Evolutionary conservation across 2,113 vertebrate genomes (phyloP).

Genomic region (Catharus minimus): DNA sequence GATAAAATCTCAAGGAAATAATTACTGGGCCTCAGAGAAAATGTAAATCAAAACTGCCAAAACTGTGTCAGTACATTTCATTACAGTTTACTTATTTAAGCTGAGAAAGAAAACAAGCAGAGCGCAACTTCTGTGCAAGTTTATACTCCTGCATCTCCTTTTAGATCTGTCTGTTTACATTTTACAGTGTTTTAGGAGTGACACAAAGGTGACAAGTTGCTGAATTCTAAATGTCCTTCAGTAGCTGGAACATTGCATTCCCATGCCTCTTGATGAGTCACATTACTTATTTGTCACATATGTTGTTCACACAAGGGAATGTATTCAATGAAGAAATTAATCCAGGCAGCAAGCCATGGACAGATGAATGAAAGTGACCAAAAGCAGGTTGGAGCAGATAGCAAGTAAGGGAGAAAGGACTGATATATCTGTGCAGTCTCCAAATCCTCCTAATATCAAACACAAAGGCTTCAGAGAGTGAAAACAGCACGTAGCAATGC

Average conservation of each 20-base stretch:
- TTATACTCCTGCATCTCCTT: neutral
- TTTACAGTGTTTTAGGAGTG: constrained; percentile 41
- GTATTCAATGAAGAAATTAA: constrained; percentile 72
- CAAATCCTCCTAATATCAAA: constrained; percentile 37
- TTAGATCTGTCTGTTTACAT: constrained; percentile 18
- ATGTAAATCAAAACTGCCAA: constrained; percentile 24
- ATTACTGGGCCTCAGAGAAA: constrained; percentile 12
- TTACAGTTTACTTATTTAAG: constrained; percentile 26
- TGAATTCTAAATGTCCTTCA: constrained; percentile 72
- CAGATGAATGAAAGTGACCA: constrained; percentile 75
- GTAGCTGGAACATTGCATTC: constrained; percentile 71
- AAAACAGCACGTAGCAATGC: neutral
- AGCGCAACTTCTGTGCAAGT: neutral
- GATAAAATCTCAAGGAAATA: constrained; percentile 40
- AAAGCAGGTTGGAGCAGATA: constrained; percentile 50
- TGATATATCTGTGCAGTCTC: constrained; percentile 32
- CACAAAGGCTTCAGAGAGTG: constrained; percentile 25
- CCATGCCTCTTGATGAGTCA: constrained; percentile 73
- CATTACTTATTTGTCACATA: constrained; percentile 79
- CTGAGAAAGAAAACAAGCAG: constrained; percentile 12
- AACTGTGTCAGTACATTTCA: constrained; percentile 24
- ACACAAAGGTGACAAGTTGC: constrained; percentile 50
- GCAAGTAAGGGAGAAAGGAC: constrained; percentile 17
- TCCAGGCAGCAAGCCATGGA: constrained; percentile 67
- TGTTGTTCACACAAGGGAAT: constrained; percentile 72